Evolutionary conservation across 1,140 invertebrate species (phyloP), one percentile per base, ranked within the genome.

Genomic region (Drepana arcuata): DNA sequence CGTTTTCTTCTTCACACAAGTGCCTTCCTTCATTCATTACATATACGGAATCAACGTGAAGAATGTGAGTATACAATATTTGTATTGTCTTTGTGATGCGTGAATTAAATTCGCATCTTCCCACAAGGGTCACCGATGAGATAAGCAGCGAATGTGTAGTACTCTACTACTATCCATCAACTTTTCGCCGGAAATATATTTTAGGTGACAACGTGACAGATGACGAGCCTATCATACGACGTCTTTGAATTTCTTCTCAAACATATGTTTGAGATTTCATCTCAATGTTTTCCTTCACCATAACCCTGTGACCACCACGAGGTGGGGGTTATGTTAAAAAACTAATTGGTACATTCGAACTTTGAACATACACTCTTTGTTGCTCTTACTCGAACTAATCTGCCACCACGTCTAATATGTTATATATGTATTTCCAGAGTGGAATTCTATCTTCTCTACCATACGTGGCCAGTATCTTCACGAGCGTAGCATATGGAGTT

Each of bases 11-110:
- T 84, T 98, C 9, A 96, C 93, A 0, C 90, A 96, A 81, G 89
- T 98, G 16, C 96, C 97, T 0, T 92, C 89, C 1, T 99, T 96
- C 57, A 90, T 99, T 85, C 90, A 91, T 25, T 86, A 89, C 14
- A 89, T 97, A 1, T 84, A 98, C 0, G 79, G 90, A 40, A 91
- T 92, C 52, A 82, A 97, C 41, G 90, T 97, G 12, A 86, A 90
- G 78, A 74, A 85, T 16, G 63, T 75, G 51, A 78, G 70, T 75
- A 16, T 21, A 21, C 18, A 21, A 21, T 9, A 21, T 4, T 21
- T 21, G 9, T 21, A 21, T 21, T 21, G 9, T 5, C 4, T 21
- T 9, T 5, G 9, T 21, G 4, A 21, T 5, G 18, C n/a, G n/a
- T n/a, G n/a, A n/a, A n/a, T n/a, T n/a, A n/a, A n/a, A n/a, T n/a